Evolutionary conservation across 1,140 invertebrate genomes (phyloP).

Genomic region (Agraylea sexmaculata): DNA sequence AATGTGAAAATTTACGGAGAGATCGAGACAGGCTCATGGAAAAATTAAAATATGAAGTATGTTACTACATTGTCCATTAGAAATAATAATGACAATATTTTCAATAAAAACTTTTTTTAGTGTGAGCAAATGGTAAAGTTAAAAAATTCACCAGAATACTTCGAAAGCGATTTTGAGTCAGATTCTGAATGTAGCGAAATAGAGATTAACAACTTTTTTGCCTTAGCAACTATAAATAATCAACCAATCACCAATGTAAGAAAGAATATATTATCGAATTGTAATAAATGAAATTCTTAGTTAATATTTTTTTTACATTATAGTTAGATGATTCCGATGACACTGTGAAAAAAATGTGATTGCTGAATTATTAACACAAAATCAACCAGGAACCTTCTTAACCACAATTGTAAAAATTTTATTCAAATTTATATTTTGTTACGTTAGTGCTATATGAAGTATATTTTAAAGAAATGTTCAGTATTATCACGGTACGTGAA

Average conservation of each 20-base stretch:
- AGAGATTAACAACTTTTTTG: conserved; percentile 17
- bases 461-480: background rate
- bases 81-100: background rate
- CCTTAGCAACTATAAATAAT: conserved; percentile 7
- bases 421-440: no score
- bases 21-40: conserved; percentile 53
- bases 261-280: background rate
- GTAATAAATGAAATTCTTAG: background rate
- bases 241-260: conserved; percentile 16
- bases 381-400: no score
- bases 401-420: no score
- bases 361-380: background rate
- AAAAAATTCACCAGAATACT: conserved; percentile 8
- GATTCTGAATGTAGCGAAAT: conserved; percentile 12
- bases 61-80: background rate
- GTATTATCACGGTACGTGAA: background rate
- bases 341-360: conserved; percentile 6
- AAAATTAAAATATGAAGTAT: conserved; percentile 57
- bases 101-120: conserved; percentile 10
- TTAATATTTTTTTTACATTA: conserved; percentile 1
- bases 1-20: conserved; percentile 48
- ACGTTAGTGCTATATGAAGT: background rate
- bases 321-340: background rate
- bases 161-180: conserved; percentile 4
- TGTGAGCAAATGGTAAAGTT: conserved; percentile 13